A percentile compares a stretch with the other conserved stretches of the same genome.
Evolutionary conservation across 2,797 vertebrate genomes (phyloP).

Genomic region (Fistularia commersonii): DNA sequence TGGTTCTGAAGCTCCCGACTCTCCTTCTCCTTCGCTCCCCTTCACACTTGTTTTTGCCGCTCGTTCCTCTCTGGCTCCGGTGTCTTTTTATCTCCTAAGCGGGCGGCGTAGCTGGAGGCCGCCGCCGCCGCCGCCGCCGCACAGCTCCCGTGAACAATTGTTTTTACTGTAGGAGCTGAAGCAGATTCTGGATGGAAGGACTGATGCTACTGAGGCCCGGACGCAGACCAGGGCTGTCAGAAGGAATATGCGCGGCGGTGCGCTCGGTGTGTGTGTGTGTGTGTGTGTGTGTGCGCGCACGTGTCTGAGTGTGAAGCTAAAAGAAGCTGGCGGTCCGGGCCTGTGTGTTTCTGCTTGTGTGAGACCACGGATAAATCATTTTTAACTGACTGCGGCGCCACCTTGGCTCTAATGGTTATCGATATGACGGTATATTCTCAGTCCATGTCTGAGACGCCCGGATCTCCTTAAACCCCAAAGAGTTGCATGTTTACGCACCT

Average conservation of each 20-base stretch:
- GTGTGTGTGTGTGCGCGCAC: too few relatives aligned
- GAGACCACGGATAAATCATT: constrained; percentile 70
- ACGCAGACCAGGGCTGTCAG: too few relatives aligned
- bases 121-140: constrained; percentile 58
- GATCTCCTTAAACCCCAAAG: constrained; percentile 48
- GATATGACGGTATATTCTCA: constrained; percentile 65
- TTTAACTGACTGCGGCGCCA: constrained; percentile 65
- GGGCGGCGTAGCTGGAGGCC: constrained; percentile 61
- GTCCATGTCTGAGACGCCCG: constrained; percentile 40
- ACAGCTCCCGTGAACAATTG: constrained; percentile 59
- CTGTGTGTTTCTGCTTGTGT: constrained; percentile 42
- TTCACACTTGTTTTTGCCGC: constrained; percentile 63
- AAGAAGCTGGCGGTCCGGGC: constrained; percentile 43
- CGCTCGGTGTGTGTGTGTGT: too few relatives aligned
- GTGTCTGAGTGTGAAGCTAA: constrained; percentile 36
- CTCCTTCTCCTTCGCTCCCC: constrained; percentile 57
- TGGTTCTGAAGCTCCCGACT: constrained; percentile 48
- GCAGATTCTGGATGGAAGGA: constrained; percentile 57
- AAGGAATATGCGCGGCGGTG: too few relatives aligned
- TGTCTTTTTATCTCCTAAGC: constrained; percentile 41
- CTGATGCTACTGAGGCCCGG: too few relatives aligned
- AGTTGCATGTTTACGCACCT: too few relatives aligned
- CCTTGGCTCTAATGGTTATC: constrained; percentile 65
- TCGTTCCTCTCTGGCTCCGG: constrained; percentile 40
- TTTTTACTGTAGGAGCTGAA: constrained; percentile 67